These are phyloP conservation scores for Hemithea aestivaria DNA, from an alignment of 2,888 invertebrate species.

Conservation along the genomic window DNA sequence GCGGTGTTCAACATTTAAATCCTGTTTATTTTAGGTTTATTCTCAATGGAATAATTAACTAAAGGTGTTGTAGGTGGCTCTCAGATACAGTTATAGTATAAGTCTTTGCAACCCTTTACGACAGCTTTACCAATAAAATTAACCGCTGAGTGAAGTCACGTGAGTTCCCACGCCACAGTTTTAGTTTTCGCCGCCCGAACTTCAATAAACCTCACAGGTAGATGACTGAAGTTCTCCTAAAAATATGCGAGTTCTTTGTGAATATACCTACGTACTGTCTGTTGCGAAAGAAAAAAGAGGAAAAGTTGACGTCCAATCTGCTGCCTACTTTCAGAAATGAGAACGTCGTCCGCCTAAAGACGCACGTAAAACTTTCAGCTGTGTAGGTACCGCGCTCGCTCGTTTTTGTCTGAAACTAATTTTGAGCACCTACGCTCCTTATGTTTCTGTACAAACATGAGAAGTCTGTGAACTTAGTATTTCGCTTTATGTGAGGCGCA, in stretches of 20 bases:
- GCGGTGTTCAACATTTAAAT: constrained; percentile 25
- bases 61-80: constrained; percentile 16
- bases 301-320: constrained; percentile 65
- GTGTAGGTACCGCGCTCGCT: constrained; percentile 33
- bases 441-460: neutral
- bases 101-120: constrained; percentile 21
- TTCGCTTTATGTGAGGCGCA: no score
- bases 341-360: constrained; percentile 43
- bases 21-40: constrained; percentile 25
- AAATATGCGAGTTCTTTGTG: constrained; percentile 54
- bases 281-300: constrained; percentile 49
- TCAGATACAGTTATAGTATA: constrained; percentile 16
- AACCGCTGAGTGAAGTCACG: no score
- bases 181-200: constrained; percentile 18
- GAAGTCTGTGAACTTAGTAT: neutral
- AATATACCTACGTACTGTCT: constrained; percentile 39
- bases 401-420: constrained; percentile 27
- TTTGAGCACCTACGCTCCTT: neutral
- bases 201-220: constrained; percentile 38
- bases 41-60: constrained; percentile 26
- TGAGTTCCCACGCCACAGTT: neutral
- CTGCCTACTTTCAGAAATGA: constrained; percentile 65
- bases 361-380: constrained; percentile 44
- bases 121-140: constrained; percentile 26
- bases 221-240: constrained; percentile 43